These are phyloP conservation scores for Jacana jacana DNA, from an alignment of 2,113 vertebrate species.

Conservation along the genomic window DNA sequence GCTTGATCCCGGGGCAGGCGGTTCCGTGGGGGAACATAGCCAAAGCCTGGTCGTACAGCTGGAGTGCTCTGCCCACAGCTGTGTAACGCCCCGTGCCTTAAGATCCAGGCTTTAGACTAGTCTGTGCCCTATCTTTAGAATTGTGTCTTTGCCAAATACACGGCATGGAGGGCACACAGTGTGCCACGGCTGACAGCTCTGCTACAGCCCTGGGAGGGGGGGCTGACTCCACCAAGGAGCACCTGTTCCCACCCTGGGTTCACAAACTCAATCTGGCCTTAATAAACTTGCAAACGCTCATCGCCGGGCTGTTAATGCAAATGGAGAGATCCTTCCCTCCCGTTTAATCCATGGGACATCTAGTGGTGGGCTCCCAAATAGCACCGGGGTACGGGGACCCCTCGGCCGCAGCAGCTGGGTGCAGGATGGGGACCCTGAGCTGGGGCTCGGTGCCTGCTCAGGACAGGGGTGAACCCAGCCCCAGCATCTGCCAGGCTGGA, in stretches of 20 bases:
- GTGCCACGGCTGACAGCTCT: fast-evolving
- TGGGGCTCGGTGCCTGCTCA: not conserved
- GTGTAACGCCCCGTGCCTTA: not conserved
- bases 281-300: not conserved
- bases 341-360: conserved; percentile 69
- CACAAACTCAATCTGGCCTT: not conserved
- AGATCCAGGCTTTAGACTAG: not conserved
- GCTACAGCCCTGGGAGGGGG: not conserved
- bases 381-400: not conserved
- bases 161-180: not conserved
- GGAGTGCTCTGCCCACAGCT: fast-evolving
- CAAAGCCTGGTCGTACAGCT: not conserved
- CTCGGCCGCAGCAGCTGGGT: fast-evolving
- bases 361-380: conserved; percentile 54
- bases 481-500: not conserved
- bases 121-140: not conserved
- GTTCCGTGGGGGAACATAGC: not conserved
- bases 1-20: not conserved
- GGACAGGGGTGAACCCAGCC: not conserved
- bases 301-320: not conserved
- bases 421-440: not conserved
- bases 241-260: fast-evolving
- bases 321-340: not conserved
- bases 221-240: fast-evolving
- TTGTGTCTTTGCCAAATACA: not conserved